Evolutionary conservation across 2,113 vertebrate species (phyloP).

Genomic region (Fulmarus glacialis): DNA sequence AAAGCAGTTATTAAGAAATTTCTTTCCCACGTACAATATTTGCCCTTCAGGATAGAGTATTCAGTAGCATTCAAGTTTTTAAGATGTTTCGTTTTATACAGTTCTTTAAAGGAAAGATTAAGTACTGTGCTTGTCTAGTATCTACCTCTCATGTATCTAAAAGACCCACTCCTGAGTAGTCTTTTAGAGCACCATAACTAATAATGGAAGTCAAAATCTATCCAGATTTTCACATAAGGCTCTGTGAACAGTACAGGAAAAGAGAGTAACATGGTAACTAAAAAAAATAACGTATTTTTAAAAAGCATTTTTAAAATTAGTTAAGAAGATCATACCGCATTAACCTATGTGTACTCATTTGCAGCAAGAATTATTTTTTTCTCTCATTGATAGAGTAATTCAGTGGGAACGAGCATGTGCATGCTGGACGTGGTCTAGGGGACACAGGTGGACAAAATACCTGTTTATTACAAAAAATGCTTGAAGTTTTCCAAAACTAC

Average conservation of each 20-base stretch:
- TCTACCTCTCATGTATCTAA: not conserved
- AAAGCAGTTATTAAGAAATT: conserved; percentile 46
- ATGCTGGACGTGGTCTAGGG: not conserved
- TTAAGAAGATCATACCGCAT: not conserved
- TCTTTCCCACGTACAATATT: not conserved
- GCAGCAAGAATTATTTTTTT: not conserved
- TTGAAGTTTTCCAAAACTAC: not conserved
- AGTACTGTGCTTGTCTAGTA: not conserved
- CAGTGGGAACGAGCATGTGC: not conserved
- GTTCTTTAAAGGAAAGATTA: not conserved
- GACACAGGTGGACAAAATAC: not conserved
- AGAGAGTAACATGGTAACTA: not conserved
- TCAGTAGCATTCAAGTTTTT: not conserved
- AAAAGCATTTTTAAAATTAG: not conserved
- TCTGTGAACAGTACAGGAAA: not conserved
- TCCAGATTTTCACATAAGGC: not conserved
- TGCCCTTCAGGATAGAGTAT: not conserved
- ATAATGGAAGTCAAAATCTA: not conserved
- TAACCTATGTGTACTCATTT: not conserved
- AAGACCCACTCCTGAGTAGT: not conserved
- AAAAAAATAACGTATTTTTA: not conserved
- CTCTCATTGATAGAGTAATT: not conserved
- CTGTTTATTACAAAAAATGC: not conserved
- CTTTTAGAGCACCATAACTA: not conserved
- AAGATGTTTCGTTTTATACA: not conserved